Base-by-base conservation (phyloP, 2,888 invertebrate genomes). In the Cantharis rufa region DNA sequence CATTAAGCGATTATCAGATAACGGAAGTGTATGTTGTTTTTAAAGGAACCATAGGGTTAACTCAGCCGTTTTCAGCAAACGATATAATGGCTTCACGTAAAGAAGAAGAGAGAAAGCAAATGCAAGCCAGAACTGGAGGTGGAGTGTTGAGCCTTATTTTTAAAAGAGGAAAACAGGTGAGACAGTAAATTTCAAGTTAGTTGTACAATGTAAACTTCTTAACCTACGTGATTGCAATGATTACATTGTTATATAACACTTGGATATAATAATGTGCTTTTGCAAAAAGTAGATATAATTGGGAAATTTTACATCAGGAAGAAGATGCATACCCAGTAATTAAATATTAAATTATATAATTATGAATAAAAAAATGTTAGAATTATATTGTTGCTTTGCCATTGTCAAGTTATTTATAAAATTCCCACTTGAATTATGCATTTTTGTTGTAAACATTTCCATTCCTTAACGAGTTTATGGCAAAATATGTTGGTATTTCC, bases 21-120 rank as follows among this genome's bases (percentile, higher is more conserved):
- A 92, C 92, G 78, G 93, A 93, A 86, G 90, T 94, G 68, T 91
- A 91, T 78, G 87, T 93, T 24, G 92, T 91, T 64, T 88, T 89
- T 9, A 90, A 90, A 80, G 90, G 90, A 32, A 88, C 90, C 1
- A 88, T 88, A 15, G 85, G 89, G 76, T 87, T 90, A 75, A 88
- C 88, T 27, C 90, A 90, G 81, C 83, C 86, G 7, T 87, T 88
- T 77, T 87, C 88, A 0, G 83, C 86, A 0, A 86, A 83, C 71
- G 90, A 92, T 82, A 91, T 91, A 81, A 90, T 91, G 89, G 90
- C 90, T 0, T 85, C 91, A 62, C 89, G 91, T 77, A 89, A 90
- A 77, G 91, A 91, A 82, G 91, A 91, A 81, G 92, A 91, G 80
- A 87, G 91, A 72, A 89, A 90, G 81, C 89, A 90, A 78, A 86